A percentile compares a stretch with the other conserved stretches of the same genome.
phyloP scores from a whole-genome alignment of 2,888 invertebrate genomes.

The Linnaemya tessellans region DNA sequence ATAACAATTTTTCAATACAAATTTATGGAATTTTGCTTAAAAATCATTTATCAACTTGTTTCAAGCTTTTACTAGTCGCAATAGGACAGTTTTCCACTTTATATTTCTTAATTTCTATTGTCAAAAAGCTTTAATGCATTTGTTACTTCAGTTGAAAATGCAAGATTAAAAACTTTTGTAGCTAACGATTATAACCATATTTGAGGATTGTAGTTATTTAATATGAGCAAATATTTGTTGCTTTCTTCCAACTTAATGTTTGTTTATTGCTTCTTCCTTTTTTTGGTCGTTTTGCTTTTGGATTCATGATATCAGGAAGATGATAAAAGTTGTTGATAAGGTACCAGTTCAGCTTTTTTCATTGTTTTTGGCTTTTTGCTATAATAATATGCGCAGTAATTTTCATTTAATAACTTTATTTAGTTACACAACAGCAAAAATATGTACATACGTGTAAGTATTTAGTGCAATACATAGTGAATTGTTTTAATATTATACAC shows the following conservation, averaged over 20 bases:
- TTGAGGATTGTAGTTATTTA: constrained; percentile 35
- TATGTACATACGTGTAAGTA: not conserved
- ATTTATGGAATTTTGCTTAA: too few species aligned
- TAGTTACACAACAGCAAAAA: constrained; percentile 5
- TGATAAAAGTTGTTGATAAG: constrained; percentile 66
- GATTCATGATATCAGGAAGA: constrained; percentile 68
- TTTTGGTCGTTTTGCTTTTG: constrained; percentile 47
- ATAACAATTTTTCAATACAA: too few species aligned
- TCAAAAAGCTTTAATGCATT: constrained; percentile 51
- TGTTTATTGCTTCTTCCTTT: constrained; percentile 10
- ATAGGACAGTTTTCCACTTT: too few species aligned
- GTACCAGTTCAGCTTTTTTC: constrained; percentile 50
- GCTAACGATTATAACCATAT: constrained; percentile 33
- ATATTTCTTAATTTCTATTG: not conserved
- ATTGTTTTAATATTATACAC: too few species aligned
- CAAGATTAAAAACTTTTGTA: constrained; percentile 57
- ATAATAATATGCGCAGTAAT: constrained; percentile 61
- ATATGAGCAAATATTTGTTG: constrained; percentile 1
- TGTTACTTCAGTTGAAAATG: constrained; percentile 74
- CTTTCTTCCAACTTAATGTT: constrained; percentile 10
- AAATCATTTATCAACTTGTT: too few species aligned
- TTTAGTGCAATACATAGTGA: too few species aligned
- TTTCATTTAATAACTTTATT: constrained; percentile 59
- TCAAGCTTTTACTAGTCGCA: too few species aligned
- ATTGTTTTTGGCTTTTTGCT: not conserved